Base-by-base conservation (phyloP, 2,113 vertebrate genomes). In the Callopanchax toddi region DNA sequence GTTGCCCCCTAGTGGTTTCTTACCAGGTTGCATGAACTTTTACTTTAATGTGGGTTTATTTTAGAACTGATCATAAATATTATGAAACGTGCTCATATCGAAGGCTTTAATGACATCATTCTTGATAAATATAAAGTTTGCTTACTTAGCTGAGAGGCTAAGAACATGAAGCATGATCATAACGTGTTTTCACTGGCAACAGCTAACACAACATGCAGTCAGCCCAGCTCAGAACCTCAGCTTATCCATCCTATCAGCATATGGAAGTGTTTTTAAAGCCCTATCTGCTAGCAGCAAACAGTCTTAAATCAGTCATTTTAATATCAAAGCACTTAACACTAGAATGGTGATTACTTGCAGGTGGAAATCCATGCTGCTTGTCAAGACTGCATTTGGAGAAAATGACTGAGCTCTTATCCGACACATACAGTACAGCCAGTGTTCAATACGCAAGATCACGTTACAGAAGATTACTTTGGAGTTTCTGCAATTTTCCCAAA, bases 241-340 rank as follows among this genome's bases (percentile, higher is more conserved):
- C 73, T 83, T 90, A 85, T 89, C 86, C 84, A 43, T 59, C 3
- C 79, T 83, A 87, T 86, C 79, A 79, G 64, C 92, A 91, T 86
- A 57, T 92, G 91, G 91, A 86, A 93, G 68, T 82, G 78, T 39
- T 93, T 91, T 83, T 58, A 59, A 78, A 82, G 81, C 76, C 79
- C 88, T 88, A 91, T 90, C 87, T 89, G 64, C 79, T 64, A 77
- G 85, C 87, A 86, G 85, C 87, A 87, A 91, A 91, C 85, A 78
- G 82, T 82, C 88, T 90, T 86, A 89, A 91, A 91, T 90, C 84
- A 91, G 81, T 91, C 85, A 90, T 91, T 91, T 90, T 89, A 90
- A 92, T 92, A 92, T 92, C 91, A 93, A 92, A 92, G 88, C 86
- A 89, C 89, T 91, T 92, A 91, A 92, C 89, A 89, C 87, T 78